A percentile compares a stretch with the other conserved stretches of the same genome.
These are phyloP conservation scores for Caenorhabditis sp. DNA, from an alignment of 2,888 invertebrate genomes.

Conservation along the genomic window DNA sequence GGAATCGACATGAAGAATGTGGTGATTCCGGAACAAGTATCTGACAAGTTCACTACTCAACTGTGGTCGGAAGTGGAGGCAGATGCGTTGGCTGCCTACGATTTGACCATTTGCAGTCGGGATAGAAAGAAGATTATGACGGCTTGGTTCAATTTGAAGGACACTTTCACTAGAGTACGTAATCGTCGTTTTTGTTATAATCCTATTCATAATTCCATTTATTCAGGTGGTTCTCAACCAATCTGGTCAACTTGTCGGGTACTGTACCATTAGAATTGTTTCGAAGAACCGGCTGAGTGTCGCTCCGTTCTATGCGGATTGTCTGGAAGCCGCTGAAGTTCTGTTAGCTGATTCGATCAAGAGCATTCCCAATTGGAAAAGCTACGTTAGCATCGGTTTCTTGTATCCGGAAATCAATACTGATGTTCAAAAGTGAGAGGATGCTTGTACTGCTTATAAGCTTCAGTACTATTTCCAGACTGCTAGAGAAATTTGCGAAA, in stretches of 20 bases:
- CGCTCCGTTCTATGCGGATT: constrained; percentile 65
- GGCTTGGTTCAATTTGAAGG: constrained; percentile 48
- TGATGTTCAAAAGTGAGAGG: constrained; percentile 31
- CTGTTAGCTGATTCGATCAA: constrained; percentile 40
- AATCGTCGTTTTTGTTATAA: no score
- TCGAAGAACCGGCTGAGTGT: constrained; percentile 42
- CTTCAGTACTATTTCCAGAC: constrained; percentile 8
- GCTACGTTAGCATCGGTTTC: constrained; percentile 42
- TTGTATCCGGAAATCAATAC: constrained; percentile 54
- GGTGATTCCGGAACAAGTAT: constrained; percentile 45
- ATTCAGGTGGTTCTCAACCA: constrained; percentile 44
- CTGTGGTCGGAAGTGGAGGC: constrained; percentile 57
- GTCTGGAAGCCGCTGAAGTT: constrained; percentile 49
- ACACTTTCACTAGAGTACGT: constrained; percentile 63
- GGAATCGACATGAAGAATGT: constrained; percentile 36
- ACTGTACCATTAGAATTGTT: constrained; percentile 58
- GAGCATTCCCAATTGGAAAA: constrained; percentile 43
- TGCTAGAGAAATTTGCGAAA: constrained; percentile 37
- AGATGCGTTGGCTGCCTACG: constrained; percentile 52
- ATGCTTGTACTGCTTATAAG: not conserved
- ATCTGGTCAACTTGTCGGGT: constrained; percentile 55
- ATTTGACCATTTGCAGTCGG: constrained; percentile 59
- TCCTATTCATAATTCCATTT: no score
- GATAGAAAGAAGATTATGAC: constrained; percentile 52
- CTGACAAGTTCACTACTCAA: constrained; percentile 41